A percentile compares a stretch with the other conserved stretches of the same genome.
Conservation (phyloP, 2,113 vertebrate species). For the Bubo scandiacus region DNA sequence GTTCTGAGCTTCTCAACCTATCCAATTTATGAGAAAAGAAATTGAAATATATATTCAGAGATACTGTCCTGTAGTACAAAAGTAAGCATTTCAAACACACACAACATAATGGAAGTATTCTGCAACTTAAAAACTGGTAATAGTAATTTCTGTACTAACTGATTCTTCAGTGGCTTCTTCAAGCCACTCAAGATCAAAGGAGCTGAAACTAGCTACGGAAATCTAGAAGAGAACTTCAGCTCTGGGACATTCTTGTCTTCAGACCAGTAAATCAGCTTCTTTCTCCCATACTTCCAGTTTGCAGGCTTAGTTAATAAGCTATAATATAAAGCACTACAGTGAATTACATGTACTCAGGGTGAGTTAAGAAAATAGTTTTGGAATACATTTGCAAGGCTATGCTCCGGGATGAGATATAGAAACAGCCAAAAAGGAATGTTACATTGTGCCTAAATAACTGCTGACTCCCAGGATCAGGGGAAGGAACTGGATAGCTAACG, state of each 20-base stretch:
- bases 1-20: conserved; percentile 86
- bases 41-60: not conserved
- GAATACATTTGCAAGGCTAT: not conserved
- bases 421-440: not conserved
- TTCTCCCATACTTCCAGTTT: not conserved
- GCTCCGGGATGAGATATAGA: not conserved
- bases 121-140: not conserved
- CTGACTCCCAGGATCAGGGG: not conserved
- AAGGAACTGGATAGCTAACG: not conserved
- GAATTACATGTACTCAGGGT: not conserved
- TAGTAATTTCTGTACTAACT: not conserved
- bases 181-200: not conserved
- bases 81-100: not conserved
- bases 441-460: not conserved
- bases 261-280: not conserved
- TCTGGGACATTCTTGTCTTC: not conserved
- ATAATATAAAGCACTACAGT: not conserved
- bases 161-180: not conserved
- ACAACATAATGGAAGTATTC: not conserved
- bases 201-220: not conserved
- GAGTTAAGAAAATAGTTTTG: not conserved
- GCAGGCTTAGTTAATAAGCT: not conserved
- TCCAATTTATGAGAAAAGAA: not conserved
- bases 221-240: not conserved
- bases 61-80: not conserved